phyloP scores from a whole-genome alignment of 2,113 vertebrate species.

The Grammomys dolichurus region DNA sequence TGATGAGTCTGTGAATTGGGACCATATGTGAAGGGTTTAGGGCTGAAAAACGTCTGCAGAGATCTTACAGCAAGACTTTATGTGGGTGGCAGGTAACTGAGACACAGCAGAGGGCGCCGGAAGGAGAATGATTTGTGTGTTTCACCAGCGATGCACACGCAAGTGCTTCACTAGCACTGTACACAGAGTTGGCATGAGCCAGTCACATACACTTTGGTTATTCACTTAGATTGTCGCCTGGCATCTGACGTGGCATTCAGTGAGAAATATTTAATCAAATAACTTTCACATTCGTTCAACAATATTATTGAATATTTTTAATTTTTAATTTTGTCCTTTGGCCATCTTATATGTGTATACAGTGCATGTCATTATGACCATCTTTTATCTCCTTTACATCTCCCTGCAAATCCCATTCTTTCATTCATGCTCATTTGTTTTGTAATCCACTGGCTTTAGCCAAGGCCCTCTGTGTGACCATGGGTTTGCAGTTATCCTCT shows the following conservation, averaged over 20 bases:
- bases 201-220: not conserved
- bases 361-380: not conserved
- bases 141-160: not conserved
- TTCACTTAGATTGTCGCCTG: not conserved
- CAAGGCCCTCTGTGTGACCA: not conserved
- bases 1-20: constrained; percentile 26
- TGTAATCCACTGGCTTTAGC: not conserved
- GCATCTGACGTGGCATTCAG: not conserved
- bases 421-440: too few relatives aligned
- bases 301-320: not conserved
- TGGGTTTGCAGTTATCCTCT: not conserved
- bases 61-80: not conserved
- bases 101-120: not conserved
- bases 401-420: not conserved
- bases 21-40: not conserved
- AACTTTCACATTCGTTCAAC: not conserved
- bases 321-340: not conserved
- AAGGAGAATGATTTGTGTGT: not conserved
- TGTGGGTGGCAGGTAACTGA: constrained; percentile 13
- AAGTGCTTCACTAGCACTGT: not conserved
- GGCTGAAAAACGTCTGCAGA: not conserved
- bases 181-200: not conserved
- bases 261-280: constrained; percentile 5
- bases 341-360: not conserved
- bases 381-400: not conserved